Percentiles rank a stretch among this genome's conserved stretches.
Evolutionary conservation across 2,113 vertebrate species (phyloP).

Genomic region (Hipposideros armiger): DNA sequence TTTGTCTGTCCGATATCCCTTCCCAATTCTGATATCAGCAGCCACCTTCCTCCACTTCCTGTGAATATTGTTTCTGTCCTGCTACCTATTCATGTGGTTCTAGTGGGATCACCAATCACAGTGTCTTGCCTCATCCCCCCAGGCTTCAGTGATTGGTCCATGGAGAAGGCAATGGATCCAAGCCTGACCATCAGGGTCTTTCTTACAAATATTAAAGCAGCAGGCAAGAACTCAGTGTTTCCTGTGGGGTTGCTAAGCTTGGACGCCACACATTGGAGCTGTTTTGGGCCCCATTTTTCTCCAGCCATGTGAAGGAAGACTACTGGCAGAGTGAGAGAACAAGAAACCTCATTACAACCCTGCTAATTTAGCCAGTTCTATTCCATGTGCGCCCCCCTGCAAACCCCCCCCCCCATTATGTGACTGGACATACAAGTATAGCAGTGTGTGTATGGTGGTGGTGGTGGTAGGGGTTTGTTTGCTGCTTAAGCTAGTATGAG

Average conservation of each 20-base stretch:
- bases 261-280: neutral
- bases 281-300: neutral
- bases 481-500: neutral
- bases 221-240: slow-evolving; percentile 3
- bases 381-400: neutral
- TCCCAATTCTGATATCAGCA: neutral
- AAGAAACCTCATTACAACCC: neutral
- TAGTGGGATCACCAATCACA: neutral
- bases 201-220: neutral
- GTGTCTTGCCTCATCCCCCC: neutral
- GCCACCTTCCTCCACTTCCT: neutral
- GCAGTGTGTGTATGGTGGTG: neutral
- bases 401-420: neutral
- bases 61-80: neutral
- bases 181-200: neutral
- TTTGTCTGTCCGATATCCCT: neutral
- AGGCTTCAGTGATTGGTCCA: neutral
- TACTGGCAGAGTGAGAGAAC: neutral
- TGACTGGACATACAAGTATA: neutral
- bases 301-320: neutral
- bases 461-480: neutral
- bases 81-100: neutral
- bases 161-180: neutral
- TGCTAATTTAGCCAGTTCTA: neutral
- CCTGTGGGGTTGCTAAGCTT: neutral